Evolutionary conservation across 2,797 vertebrate genomes (phyloP), one percentile per base, ranked within the genome.

Genomic region (Mastacembelus armatus): DNA sequence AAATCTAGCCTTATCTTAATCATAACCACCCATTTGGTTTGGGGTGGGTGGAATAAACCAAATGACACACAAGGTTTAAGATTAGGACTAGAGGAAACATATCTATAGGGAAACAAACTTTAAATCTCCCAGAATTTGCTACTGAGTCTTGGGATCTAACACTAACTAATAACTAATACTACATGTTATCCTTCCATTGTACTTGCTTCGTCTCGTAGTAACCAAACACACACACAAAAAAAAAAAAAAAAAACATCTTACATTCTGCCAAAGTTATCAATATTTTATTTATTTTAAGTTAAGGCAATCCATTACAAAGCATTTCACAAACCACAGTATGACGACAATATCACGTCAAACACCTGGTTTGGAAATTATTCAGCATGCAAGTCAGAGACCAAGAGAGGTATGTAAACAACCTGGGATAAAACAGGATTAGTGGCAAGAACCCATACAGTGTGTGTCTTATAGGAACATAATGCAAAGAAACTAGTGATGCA

Each of bases 291-390:
- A 88, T 93, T 85, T 85, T 92, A 59, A 90, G 68, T 94, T 94
- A 94, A 94, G 93, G 93, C 93, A 94, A 93, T 93, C 92, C 92
- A 93, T 93, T 93, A 94, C 93, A 94, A 93, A 94, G 90, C 85
- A 91, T 91, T 92, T 94, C 91, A 94, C 92, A 93, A 92, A 90
- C 88, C 93, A 93, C 91, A 86, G 84, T 85, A 92, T 91, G 80
- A 93, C 88, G 71, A 93, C 88, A 91, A 86, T 74, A 90, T 91
- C 81, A 87, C 92, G 92, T 93, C 91, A 87, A 91, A 92, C 81
- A 86, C 87, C 88, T 86, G 88, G 87, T 91, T 91, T 91, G 91
- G 85, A 90, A 93, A 93, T 84, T 74, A 88, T 90, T 92, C 87
- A 91, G 88, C 94, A 95, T 94, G 94, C 94, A 94, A 89, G 88